These are phyloP conservation scores for Paralichthys olivaceus DNA, from an alignment of 2,113 vertebrate species.

Conservation along the genomic window DNA sequence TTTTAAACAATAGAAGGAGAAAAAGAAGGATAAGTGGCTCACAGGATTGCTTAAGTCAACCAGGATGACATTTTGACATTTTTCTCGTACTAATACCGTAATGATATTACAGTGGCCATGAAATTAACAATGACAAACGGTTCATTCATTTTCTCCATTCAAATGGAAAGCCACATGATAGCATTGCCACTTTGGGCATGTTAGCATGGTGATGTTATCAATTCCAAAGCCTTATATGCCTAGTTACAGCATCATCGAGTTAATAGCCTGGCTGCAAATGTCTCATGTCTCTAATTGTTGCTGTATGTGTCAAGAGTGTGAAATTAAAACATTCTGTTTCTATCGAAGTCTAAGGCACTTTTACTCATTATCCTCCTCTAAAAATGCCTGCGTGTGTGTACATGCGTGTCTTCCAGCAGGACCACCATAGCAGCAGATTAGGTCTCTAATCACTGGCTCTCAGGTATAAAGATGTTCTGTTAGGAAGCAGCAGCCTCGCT, in stretches of 20 bases:
- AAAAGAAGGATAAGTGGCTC: too few species aligned
- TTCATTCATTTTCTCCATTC: too few species aligned
- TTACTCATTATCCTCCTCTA: not conserved
- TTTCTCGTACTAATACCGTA: too few species aligned
- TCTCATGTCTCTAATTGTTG: not conserved
- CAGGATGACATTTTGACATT: too few species aligned
- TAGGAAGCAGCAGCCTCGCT: slow-evolving; percentile 59
- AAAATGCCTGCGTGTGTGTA: slow-evolving; percentile 26
- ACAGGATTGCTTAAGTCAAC: too few species aligned
- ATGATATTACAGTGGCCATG: too few species aligned
- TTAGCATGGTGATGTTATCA: not conserved
- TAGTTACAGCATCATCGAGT: not conserved
- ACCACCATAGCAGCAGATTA: slow-evolving; percentile 77
- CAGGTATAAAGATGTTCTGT: slow-evolving; percentile 76
- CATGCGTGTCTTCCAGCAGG: slow-evolving; percentile 34
- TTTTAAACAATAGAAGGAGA: too few species aligned
- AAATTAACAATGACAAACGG: too few species aligned
- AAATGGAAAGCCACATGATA: too few species aligned
- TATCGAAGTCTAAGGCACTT: not conserved
- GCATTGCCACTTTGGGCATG: too few species aligned
- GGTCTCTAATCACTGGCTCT: slow-evolving; percentile 68
- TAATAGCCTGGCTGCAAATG: not conserved
- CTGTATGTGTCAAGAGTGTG: not conserved
- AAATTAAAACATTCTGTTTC: slow-evolving; percentile 7
- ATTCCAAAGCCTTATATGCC: not conserved